Base-by-base conservation (phyloP, 2,113 vertebrate species). In the Mormyrus lacerda region DNA sequence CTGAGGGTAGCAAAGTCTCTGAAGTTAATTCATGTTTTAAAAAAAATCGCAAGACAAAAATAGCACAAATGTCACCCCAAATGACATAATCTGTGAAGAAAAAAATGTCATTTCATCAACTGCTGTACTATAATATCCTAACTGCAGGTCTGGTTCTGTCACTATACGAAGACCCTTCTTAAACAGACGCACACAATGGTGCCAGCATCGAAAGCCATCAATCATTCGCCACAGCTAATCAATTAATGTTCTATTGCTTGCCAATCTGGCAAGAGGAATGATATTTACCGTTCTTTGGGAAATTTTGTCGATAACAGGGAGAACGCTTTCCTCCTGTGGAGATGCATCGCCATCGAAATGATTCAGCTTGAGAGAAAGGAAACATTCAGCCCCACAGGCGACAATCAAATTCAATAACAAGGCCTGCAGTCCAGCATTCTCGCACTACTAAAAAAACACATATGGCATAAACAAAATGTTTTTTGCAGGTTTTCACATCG, bases 171-270 rank as follows among this genome's bases (percentile, higher is more conserved):
- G 73, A 79, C 35, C 73, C 4, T 79, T 42, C 73, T 42, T 39
- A 79, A 42, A 42, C 15, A 79, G 73, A 79, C 35, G 42, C 0
- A 15, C 4, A 7, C 35, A 79, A 17, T 79, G 31, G 15, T 39
- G 1, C 31, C 35, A 19, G 13, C 73, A 19, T 79, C 35, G 13
- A 79, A 79, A 42, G 31, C 35, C 4, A 79, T 79, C 73, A 42
- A 39, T 79, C 73, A 79, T 42, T 39, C 19, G 35, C 35, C 35
- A 42, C 35, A 39, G 35, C 73, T 19, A 79, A 79, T 79, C 73
- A 84, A 84, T 84, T 84, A 84, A 84, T 47, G 44, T 47, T 84
- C 82, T 47, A 45, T 84, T 84, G 39, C 82, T n/a, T 84, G 8
- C 44, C 82, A 84, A 45, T 84, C 42, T 84, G 82, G 42, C 73